Base-by-base conservation (phyloP, 2,888 invertebrate species). In the Cataglyphis cursor region DNA sequence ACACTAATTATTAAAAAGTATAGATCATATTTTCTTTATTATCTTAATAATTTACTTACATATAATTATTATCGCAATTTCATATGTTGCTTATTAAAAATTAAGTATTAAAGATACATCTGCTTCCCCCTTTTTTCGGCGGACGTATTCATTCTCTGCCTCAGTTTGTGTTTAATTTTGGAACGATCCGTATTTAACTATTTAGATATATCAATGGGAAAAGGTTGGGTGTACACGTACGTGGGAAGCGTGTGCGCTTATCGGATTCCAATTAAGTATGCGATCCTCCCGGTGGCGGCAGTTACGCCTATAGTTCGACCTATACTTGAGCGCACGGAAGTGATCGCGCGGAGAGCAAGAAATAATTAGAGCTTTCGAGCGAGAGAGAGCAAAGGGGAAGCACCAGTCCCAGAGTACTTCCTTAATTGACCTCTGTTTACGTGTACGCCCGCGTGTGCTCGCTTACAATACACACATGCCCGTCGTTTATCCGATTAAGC, bases 321-420 rank as follows among this genome's bases (percentile, higher is more conserved):
- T 80, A 59, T 59, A 84, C 65, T 82, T 73, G 78, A 61, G 62
- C 83, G 87, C 78, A 76, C 88, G 88, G 88, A 88, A 83, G 81
- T 81, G 81, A 80, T 89, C 89, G 78, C 82, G 78, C 82, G 78
- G 54, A 72, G 85, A 87, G 89, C 89, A 88, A 88, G 88, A 89
- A 88, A 88, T 88, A 88, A 88, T 88, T 88, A 88, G 88, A 88
- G 88, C 89, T 89, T 88, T 89, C 85, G 89, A 82, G 57, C 80
- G 80, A 65, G 70, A 75, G 35, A 35, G 81, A 80, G 81, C 65
- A 41, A 66, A 61, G 65, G 87, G 85, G 89, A 85, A 81, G 81
- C 66, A 72, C 35, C 68, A 41, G 64, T 72, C 68, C 73, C 82
- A 76, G 66, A 83, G 89, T 85, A 88, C 85, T 83, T 85, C 64